Evolutionary conservation across 2,113 vertebrate genomes (phyloP).

Genomic region (Chaetura pelagica): DNA sequence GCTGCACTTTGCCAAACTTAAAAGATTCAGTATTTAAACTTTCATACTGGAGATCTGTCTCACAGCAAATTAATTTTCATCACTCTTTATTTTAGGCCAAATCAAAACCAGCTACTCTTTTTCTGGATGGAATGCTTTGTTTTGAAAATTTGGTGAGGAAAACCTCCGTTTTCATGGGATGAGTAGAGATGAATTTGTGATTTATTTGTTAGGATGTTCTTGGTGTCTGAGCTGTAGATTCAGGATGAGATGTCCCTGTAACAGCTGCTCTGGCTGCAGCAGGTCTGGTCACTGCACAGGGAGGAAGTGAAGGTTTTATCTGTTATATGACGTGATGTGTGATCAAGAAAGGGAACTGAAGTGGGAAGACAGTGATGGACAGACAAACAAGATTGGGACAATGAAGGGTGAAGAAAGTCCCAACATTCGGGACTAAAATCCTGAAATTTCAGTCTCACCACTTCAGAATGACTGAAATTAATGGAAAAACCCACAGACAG

Average conservation of each 20-base stretch:
- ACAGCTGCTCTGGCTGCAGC: neutral
- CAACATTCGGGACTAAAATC: neutral
- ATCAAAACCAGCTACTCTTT: neutral
- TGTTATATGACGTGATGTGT: neutral
- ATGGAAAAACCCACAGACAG: neutral
- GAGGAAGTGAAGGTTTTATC: neutral
- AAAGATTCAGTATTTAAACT: neutral
- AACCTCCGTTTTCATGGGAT: neutral
- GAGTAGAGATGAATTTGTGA: neutral
- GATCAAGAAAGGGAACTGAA: neutral
- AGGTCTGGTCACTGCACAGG: fast-evolving
- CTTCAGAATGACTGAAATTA: neutral
- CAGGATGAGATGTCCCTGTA: neutral
- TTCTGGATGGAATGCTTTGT: neutral
- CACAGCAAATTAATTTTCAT: neutral
- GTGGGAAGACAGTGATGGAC: neutral
- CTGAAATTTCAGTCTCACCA: neutral
- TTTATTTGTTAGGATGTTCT: neutral
- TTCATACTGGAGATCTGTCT: neutral
- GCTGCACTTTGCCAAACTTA: neutral
- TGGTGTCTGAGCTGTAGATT: neutral
- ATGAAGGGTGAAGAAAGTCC: neutral
- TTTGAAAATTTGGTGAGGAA: neutral
- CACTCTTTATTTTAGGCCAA: neutral
- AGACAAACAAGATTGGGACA: neutral